These are phyloP conservation scores for Drosophila neotestacea DNA, from an alignment of 2,888 invertebrate species.

Conservation along the genomic window DNA sequence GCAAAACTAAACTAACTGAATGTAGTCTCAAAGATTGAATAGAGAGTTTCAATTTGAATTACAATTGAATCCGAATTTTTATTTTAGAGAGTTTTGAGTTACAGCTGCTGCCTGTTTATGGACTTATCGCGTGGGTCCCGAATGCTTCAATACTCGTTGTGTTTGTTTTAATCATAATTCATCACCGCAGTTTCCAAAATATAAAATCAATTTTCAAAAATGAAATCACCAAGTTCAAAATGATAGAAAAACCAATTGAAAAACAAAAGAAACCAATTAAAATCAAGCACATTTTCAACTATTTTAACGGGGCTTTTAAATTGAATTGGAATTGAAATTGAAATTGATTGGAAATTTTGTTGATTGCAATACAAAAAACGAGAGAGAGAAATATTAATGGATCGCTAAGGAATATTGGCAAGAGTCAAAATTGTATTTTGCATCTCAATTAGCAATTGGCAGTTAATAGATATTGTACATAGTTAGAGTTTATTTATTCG, in stretches of 20 bases:
- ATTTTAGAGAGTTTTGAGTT: constrained; percentile 22
- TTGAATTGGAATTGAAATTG: constrained; percentile 19
- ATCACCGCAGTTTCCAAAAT: constrained; percentile 71
- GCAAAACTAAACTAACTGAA: constrained; percentile 29
- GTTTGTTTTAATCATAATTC: constrained; percentile 31
- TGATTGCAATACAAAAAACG: constrained; percentile 14
- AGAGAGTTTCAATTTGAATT: constrained; percentile 16
- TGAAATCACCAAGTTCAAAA: constrained; percentile 18
- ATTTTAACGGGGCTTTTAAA: constrained; percentile 38
- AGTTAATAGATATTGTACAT: constrained; percentile 37
- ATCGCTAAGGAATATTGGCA: constrained; percentile 55
- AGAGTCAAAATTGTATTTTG: constrained; percentile 37
- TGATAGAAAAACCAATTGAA: constrained; percentile 44
- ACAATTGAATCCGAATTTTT: too few relatives aligned
- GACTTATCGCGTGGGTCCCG: constrained; percentile 37
- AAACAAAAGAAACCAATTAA: constrained; percentile 27
- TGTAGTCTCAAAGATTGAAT: constrained; percentile 45
- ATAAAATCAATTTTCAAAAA: constrained; percentile 18
- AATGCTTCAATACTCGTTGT: constrained; percentile 56
- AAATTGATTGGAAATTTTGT: constrained; percentile 32
- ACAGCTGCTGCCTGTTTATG: constrained; percentile 53
- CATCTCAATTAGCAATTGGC: constrained; percentile 11
- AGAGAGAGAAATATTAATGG: constrained; percentile 32
- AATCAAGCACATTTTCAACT: constrained; percentile 20
- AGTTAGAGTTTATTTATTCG: constrained; percentile 23